Conservation (phyloP, 2,113 vertebrate species). For the Sterna hirundo region DNA sequence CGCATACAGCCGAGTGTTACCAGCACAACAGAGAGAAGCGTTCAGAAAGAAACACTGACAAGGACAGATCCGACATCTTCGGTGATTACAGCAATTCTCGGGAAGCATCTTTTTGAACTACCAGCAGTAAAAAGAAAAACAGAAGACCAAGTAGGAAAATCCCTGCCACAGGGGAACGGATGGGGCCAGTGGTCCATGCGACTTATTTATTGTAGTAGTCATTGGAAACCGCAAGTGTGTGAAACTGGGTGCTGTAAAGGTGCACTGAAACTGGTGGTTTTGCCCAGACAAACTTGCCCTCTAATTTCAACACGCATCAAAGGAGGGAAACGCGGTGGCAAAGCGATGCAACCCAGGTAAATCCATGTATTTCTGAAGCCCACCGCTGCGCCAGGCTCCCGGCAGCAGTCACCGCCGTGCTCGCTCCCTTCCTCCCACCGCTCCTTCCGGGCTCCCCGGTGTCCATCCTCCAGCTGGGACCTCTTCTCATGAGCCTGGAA, state of each 20-base stretch:
- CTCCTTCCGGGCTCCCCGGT: background rate
- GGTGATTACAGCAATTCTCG: background rate
- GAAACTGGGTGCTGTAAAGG: background rate
- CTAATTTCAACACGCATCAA: background rate
- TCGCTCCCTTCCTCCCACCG: background rate
- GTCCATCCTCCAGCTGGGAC: background rate
- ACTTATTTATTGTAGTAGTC: background rate
- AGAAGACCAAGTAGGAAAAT: background rate
- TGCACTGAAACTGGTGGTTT: background rate
- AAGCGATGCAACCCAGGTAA: background rate
- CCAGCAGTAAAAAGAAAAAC: background rate
- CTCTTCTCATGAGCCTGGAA: background rate
- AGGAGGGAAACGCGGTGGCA: background rate
- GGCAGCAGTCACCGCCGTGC: background rate
- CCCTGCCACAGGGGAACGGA: background rate
- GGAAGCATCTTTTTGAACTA: background rate
- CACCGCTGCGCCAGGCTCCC: accelerated
- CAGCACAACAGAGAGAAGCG: background rate
- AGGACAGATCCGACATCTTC: background rate
- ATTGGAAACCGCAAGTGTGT: accelerated
- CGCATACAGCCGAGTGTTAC: background rate
- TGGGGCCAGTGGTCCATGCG: accelerated
- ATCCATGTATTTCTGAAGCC: background rate
- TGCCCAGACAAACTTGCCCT: background rate
- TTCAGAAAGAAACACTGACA: background rate